Percentiles rank a stretch among this genome's conserved stretches.
phyloP scores from a whole-genome alignment of 2,113 vertebrate species.

The Casuarius casuarius region DNA sequence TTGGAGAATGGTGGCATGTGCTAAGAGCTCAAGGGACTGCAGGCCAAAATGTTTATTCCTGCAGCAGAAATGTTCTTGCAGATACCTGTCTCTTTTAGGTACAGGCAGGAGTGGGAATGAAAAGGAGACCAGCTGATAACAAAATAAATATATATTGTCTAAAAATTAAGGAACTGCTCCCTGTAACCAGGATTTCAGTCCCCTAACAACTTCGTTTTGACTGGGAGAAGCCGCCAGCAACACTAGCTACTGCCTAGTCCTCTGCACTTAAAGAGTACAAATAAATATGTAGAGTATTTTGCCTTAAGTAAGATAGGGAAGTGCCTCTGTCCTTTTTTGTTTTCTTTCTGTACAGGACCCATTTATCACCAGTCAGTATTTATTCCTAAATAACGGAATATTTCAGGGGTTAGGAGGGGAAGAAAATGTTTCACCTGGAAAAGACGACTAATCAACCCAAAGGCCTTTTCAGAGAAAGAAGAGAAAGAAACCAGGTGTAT shows the following conservation, averaged over 20 bases:
- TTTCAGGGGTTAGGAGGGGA: not conserved
- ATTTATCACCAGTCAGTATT: not conserved
- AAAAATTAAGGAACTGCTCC: slow-evolving; percentile 3
- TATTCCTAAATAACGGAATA: slow-evolving; percentile 15
- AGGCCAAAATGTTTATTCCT: slow-evolving; percentile 9
- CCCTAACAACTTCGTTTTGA: not conserved
- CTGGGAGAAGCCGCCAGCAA: not conserved
- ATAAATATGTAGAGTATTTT: not conserved
- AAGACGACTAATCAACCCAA: slow-evolving; percentile 26
- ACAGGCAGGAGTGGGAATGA: not conserved
- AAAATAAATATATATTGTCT: not conserved
- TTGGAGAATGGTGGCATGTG: not conserved
- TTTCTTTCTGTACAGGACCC: not conserved
- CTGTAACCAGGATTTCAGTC: not conserved
- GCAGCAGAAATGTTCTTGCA: not conserved
- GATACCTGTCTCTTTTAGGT: not conserved
- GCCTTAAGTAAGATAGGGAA: not conserved
- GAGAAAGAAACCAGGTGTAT: not conserved
- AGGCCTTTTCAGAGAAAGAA: slow-evolving; percentile 8
- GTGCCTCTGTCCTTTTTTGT: not conserved
- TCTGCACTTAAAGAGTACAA: not conserved
- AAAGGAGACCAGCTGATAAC: not conserved
- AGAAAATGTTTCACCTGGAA: slow-evolving; percentile 9
- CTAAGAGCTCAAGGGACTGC: not conserved
- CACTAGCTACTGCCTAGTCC: not conserved